Conservation (phyloP, 2,888 invertebrate species). For the Ormyrus labotus region DNA sequence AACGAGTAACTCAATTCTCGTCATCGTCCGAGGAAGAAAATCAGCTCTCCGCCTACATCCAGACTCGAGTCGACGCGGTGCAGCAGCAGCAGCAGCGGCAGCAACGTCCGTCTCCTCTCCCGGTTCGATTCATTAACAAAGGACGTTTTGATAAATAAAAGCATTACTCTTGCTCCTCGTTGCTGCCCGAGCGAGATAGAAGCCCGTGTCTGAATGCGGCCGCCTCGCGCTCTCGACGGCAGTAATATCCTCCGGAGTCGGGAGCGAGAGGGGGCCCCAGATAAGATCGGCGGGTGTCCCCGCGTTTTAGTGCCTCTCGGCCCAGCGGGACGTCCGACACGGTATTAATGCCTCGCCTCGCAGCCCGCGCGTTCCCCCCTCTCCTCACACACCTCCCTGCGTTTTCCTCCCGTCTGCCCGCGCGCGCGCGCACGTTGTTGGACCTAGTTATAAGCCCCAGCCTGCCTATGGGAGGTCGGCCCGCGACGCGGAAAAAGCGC, state of each 20-base stretch:
- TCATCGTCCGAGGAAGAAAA: too few species aligned
- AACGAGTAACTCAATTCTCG: too few species aligned
- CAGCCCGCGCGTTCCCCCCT: conserved; percentile 56
- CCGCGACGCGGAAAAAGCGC: too few species aligned
- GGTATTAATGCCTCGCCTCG: conserved; percentile 75
- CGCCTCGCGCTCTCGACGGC: too few species aligned
- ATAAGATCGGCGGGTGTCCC: conserved; percentile 76
- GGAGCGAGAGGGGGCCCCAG: conserved; percentile 57
- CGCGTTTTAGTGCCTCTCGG: conserved; percentile 71
- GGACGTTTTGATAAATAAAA: conserved; percentile 75
- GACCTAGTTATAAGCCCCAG: too few species aligned
- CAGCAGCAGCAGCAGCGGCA: neutral
- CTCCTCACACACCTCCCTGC: neutral
- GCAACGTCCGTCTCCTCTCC: neutral
- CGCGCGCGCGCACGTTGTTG: neutral
- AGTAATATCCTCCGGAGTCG: neutral
- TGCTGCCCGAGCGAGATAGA: conserved; percentile 41
- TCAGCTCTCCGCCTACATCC: too few species aligned
- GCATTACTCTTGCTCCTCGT: conserved; percentile 73
- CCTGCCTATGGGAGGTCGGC: too few species aligned
- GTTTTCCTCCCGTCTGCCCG: neutral
- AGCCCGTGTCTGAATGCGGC: too few species aligned
- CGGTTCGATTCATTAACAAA: conserved; percentile 73
- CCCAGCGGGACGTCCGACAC: conserved; percentile 74
- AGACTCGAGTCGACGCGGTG: too few species aligned